phyloP scores from a whole-genome alignment of 1,140 invertebrate genomes.

The Drosophila nigrodunni region DNA sequence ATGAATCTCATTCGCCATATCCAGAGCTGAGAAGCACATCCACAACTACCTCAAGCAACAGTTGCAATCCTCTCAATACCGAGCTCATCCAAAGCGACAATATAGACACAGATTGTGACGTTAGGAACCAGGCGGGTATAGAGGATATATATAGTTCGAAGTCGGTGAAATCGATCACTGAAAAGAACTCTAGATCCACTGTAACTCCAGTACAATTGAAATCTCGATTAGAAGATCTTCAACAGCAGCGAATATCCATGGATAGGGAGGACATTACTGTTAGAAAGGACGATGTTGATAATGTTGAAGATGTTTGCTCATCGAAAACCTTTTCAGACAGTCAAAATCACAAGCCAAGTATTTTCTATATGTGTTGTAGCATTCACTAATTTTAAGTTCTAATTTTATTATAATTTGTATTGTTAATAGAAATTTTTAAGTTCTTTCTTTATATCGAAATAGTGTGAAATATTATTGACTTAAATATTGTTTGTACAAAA shows the following conservation, averaged over 20 bases:
- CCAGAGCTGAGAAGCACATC: conserved; percentile 80
- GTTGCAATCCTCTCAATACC: conserved; percentile 39
- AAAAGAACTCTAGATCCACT: conserved; percentile 58
- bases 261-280: conserved; percentile 24
- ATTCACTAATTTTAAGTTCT: conserved; percentile 67
- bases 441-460: conserved; percentile 32
- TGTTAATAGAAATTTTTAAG: conserved; percentile 36
- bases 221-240: conserved; percentile 84
- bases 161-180: background rate
- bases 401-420: conserved; percentile 43
- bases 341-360: conserved; percentile 50
- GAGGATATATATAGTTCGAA: conserved; percentile 7
- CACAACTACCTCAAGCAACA: conserved; percentile 56
- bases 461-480: conserved; percentile 12
- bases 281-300: conserved; percentile 62
- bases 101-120: background rate
- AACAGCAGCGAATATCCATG: conserved; percentile 58
- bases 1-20: conserved; percentile 90
- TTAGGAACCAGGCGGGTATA: conserved; percentile 5
- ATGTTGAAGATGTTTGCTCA: conserved; percentile 52
- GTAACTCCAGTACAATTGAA: conserved; percentile 86
- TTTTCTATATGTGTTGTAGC: conserved; percentile 73
- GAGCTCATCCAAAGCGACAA: conserved; percentile 5
- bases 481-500: conserved; percentile 30
- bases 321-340: conserved; percentile 39